phyloP scores from a whole-genome alignment of 2,113 vertebrate species.

The Albula goreensis region DNA sequence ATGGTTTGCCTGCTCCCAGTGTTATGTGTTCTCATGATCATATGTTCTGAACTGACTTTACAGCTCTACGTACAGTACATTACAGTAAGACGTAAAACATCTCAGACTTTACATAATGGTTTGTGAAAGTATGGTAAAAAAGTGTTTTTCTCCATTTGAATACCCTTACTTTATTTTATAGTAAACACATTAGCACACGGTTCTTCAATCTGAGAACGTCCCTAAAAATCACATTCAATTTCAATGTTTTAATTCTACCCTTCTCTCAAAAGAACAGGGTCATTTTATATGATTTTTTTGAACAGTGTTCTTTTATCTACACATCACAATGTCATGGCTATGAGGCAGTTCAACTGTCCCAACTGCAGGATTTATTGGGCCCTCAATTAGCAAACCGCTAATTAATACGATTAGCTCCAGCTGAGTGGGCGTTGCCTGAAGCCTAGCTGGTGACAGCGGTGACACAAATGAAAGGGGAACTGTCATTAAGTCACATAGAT shows the following conservation, averaged over 20 bases:
- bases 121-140: too few relatives aligned
- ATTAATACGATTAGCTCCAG: constrained; percentile 64
- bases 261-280: not conserved
- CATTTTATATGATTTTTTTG: not conserved
- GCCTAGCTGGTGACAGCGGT: constrained; percentile 35
- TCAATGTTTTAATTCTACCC: not conserved
- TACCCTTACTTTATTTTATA: too few relatives aligned
- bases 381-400: constrained; percentile 65
- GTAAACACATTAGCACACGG: too few relatives aligned
- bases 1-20: too few relatives aligned
- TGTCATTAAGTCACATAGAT: constrained; percentile 39
- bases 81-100: too few relatives aligned
- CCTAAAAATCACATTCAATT: not conserved
- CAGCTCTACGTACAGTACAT: too few relatives aligned
- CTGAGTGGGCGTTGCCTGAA: constrained; percentile 45
- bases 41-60: too few relatives aligned
- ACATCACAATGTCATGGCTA: constrained; percentile 7
- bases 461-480: constrained; percentile 45
- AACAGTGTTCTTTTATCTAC: constrained; percentile 16
- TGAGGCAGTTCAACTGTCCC: constrained; percentile 45
- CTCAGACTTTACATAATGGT: too few relatives aligned
- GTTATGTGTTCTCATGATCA: too few relatives aligned
- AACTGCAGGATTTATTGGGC: constrained; percentile 59
- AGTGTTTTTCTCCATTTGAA: too few relatives aligned
- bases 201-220: too few relatives aligned